Percentiles rank a stretch among this genome's conserved stretches.
phyloP scores from a whole-genome alignment of 2,888 invertebrate species.

The Tachystola acroxantha region DNA sequence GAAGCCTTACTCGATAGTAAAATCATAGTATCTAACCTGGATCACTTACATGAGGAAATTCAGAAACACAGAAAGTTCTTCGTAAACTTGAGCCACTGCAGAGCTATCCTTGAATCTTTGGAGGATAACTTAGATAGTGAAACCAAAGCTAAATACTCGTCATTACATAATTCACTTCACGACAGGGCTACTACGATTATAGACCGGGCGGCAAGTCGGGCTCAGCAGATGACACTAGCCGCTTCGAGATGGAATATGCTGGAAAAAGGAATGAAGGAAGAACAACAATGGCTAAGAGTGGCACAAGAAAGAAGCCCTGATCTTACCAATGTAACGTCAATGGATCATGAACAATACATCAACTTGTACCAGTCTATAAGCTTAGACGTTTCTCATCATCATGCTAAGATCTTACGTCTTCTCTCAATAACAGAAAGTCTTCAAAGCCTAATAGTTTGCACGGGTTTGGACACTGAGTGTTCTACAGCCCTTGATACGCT shows the following conservation, averaged over 20 bases:
- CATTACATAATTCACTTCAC: conserved; percentile 86
- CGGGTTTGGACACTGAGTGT: conserved; percentile 85
- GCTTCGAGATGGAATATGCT: conserved; percentile 90
- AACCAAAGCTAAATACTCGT: conserved; percentile 84
- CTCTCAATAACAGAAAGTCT: conserved; percentile 85
- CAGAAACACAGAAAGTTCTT: conserved; percentile 94
- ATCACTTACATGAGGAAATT: conserved; percentile 92
- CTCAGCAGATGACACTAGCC: conserved; percentile 90
- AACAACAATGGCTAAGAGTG: conserved; percentile 89
- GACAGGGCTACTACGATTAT: conserved; percentile 86
- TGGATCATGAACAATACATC: conserved; percentile 91
- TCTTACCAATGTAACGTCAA: conserved; percentile 87
- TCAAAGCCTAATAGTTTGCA: conserved; percentile 85
- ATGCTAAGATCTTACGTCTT: conserved; percentile 86
- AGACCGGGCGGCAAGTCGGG: conserved; percentile 88
- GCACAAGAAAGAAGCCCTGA: conserved; percentile 91
- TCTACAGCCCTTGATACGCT: conserved; percentile 85
- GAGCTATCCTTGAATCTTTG: conserved; percentile 90
- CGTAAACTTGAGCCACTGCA: conserved; percentile 91
- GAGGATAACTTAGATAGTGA: conserved; percentile 90
- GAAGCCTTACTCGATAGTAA: conserved; percentile 88
- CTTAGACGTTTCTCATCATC: conserved; percentile 88
- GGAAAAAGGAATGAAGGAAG: conserved; percentile 90
- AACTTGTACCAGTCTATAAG: conserved; percentile 89
- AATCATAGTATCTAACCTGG: conserved; percentile 84